Conservation (phyloP, 1,140 invertebrate genomes). For the Ectropis grisescens region DNA sequence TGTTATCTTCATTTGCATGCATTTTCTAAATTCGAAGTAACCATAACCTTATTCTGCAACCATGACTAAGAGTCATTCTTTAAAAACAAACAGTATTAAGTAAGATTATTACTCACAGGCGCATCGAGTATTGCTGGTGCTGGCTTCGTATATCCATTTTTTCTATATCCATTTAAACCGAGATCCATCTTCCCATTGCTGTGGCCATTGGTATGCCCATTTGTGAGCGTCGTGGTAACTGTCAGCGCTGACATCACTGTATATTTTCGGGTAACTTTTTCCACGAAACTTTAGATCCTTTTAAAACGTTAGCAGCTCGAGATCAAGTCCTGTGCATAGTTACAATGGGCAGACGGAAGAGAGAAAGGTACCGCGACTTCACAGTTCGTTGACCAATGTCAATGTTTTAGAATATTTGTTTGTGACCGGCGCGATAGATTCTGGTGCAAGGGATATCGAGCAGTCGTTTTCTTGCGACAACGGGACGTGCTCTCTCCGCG, state of each 20-base stretch:
- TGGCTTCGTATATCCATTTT: slow-evolving; percentile 44
- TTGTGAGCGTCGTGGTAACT: slow-evolving; percentile 49
- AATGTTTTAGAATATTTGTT: too few relatives aligned
- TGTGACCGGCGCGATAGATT: too few relatives aligned
- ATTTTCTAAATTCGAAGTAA: slow-evolving; percentile 3
- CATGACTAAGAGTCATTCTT: too few relatives aligned
- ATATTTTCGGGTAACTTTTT: slow-evolving; percentile 9
- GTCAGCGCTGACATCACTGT: slow-evolving; percentile 48
- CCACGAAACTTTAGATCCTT: too few relatives aligned
- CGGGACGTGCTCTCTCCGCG: slow-evolving; percentile 18
- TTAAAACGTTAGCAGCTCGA: too few relatives aligned
- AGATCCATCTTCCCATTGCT: slow-evolving; percentile 44
- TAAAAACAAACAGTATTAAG: neutral
- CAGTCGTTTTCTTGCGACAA: too few relatives aligned
- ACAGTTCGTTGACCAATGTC: too few relatives aligned
- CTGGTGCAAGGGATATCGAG: too few relatives aligned
- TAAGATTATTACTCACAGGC: slow-evolving; percentile 25
- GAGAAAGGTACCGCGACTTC: too few relatives aligned
- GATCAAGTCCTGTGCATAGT: too few relatives aligned
- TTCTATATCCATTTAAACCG: slow-evolving; percentile 44
- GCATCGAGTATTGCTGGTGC: slow-evolving; percentile 23
- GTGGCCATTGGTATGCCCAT: slow-evolving; percentile 44
- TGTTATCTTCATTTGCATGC: slow-evolving; percentile 1
- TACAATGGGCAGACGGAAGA: too few relatives aligned
- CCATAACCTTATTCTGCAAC: too few relatives aligned